Base-by-base conservation (phyloP, 2,113 vertebrate genomes). In the Sceloporus tristichus region DNA sequence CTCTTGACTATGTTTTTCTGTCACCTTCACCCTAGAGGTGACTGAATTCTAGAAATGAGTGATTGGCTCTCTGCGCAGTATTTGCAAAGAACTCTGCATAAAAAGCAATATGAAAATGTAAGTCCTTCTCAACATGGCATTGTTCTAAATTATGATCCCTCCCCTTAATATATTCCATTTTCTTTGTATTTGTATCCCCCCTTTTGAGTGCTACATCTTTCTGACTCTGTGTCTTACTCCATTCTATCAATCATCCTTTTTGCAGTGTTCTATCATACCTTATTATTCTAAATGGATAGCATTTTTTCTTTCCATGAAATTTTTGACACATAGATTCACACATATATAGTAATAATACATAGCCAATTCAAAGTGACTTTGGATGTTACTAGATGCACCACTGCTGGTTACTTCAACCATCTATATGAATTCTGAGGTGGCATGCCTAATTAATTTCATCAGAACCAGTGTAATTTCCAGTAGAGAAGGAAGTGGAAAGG, bases 71-170 rank as follows among this genome's bases (percentile, higher is more conserved):
- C 19, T 89, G 79, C 84, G 16, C 5, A 2, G 56, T 77, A 53
- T 89, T 70, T 87, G 13, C 65, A 87, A 66, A 85, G 9, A 79
- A n/a, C 48, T 85, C 73, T 54, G 25, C 9, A 84, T 92, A 65
- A 91, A 91, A 89, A 73, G 89, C 76, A 82, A 21, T 80, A 11
- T 80, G 85, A 71, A 54, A 92, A 91, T 92, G 38, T 56, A 92
- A 91, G 59, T 78, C 53, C 76, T 79, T 79, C 76, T 42, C 70
- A 76, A 81, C 70, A 73, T 38, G 42, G 34, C 42, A 59, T 90
- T 91, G 34, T 66, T 85, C 42, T 80, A 62, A 48, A 48, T 86
- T 91, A 77, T 13, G 1, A 0, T 80, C 87, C 48, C 77, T 56
- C 29, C 29, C 9, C 9, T 86, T 82, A 83, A 80, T 65, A 19